phyloP scores from a whole-genome alignment of 2,888 invertebrate genomes.

The Melangyna quadrimaculata region DNA sequence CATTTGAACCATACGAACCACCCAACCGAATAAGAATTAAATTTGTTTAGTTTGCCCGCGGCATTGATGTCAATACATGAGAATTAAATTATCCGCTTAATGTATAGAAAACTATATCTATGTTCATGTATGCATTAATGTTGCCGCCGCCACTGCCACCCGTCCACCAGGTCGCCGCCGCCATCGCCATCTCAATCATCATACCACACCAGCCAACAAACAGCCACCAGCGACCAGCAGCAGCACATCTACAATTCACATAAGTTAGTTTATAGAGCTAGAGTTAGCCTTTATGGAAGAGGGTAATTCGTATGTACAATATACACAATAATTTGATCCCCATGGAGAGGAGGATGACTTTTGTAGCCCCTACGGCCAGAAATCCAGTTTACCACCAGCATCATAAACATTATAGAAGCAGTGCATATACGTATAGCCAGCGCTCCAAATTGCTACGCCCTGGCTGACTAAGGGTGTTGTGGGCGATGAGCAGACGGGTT shows the following conservation, averaged over 20 bases:
- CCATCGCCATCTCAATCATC: neutral
- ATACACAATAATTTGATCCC: constrained; percentile 69
- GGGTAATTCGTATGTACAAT: constrained; percentile 67
- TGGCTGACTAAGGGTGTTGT: neutral
- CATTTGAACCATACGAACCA: constrained; percentile 34
- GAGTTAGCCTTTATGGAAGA: constrained; percentile 39
- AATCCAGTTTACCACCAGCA: constrained; percentile 41
- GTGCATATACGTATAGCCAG: constrained; percentile 2
- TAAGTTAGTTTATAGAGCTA: constrained; percentile 50
- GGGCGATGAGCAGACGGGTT: neutral
- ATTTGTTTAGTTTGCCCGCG: constrained; percentile 70
- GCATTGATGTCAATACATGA: constrained; percentile 75
- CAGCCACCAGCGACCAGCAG: constrained; percentile 12
- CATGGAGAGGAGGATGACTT: constrained; percentile 51
- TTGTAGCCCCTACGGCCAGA: constrained; percentile 49
- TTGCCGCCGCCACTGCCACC: constrained; percentile 5
- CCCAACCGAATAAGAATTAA: constrained; percentile 69
- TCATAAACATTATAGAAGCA: constrained; percentile 11
- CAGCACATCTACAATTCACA: constrained; percentile 21
- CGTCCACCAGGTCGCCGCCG: neutral
- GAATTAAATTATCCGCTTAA: constrained; percentile 77
- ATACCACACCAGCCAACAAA: neutral
- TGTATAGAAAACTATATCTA: constrained; percentile 66
- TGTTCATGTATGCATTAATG: constrained; percentile 55
- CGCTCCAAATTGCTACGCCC: constrained; percentile 58